Evolutionary conservation across 2,888 invertebrate species (phyloP), one percentile per base, ranked within the genome.

Genomic region (Leptothorax acervorum): DNA sequence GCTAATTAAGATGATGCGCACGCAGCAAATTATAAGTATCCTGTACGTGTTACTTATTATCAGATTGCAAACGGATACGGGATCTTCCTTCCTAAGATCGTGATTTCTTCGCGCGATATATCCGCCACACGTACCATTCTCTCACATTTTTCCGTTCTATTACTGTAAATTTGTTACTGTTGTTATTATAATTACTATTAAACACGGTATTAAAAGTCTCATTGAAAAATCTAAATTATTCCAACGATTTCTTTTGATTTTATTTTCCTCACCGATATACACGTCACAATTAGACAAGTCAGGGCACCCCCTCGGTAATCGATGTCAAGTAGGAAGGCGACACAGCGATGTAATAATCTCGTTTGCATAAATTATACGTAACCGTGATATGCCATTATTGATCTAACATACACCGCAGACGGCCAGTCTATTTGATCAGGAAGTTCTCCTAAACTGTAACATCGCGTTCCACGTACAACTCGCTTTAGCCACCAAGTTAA

Each of bases 21-120:
- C 42, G 51, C 76, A 42, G 63, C 57, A 81, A 85, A 89, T 88
- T 88, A 87, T 66, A 83, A 45, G 35, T 78, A 87, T 89, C 88
- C 88, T 82, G 82, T 60, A n/a, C 45, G 23, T 39, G 18, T 51
- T 35, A 6, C 11, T 68, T 12, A n/a, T 62, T 84, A 78, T 84
- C 84, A 70, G 84, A 60, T 79, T 23, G 68, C 57, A 18, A 53
- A 63, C 65, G 70, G 76, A 83, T 66, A 57, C 15, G 70, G 18
- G 53, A 87, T 83, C 11, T 12, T 42, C 23, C 53, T 31, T 63
- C 51, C 68, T 39, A 28, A 74, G 83, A 87, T 82, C 31, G 62
- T 53, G 75, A 76, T 84, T 84, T 53, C 39, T 55, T 35, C 45
- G 74, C 73, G 45, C 11, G 74, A 48, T 12, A 18, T 51, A 18